Percentiles rank a stretch among this genome's conserved stretches.
Conservation (phyloP, 2,113 vertebrate species). For the Burhinus oedicnemus region DNA sequence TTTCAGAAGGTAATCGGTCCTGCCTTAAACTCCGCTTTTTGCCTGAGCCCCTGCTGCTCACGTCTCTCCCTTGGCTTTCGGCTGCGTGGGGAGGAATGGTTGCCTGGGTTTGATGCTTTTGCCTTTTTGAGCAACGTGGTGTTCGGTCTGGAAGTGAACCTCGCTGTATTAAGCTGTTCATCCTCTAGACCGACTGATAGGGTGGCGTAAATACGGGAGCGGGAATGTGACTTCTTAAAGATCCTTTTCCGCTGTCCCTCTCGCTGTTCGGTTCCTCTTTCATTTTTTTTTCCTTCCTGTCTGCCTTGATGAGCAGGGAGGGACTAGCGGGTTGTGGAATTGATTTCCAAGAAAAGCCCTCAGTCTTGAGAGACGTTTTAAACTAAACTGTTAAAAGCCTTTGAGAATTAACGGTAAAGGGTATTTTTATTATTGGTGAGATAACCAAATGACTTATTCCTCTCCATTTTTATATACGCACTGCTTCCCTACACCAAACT, state of each 20-base stretch:
- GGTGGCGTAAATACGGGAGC: fast-evolving
- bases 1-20: background rate
- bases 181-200: background rate
- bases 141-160: background rate
- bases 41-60: background rate
- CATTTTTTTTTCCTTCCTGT: background rate
- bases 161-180: background rate
- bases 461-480: background rate
- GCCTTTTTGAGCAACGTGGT: background rate
- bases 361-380: background rate
- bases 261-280: background rate
- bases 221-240: background rate
- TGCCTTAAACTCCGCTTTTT: background rate
- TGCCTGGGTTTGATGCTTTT: background rate
- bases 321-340: background rate
- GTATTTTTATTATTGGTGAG: background rate
- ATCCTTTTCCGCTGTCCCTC: background rate
- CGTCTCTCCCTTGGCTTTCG: background rate
- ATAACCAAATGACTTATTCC: background rate
- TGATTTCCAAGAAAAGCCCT: background rate
- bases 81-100: background rate
- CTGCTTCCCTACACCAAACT: background rate
- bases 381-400: background rate
- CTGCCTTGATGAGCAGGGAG: background rate
- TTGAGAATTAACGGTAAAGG: background rate